Base-by-base conservation (phyloP, 2,113 vertebrate genomes). In the Meriones unguiculatus region DNA sequence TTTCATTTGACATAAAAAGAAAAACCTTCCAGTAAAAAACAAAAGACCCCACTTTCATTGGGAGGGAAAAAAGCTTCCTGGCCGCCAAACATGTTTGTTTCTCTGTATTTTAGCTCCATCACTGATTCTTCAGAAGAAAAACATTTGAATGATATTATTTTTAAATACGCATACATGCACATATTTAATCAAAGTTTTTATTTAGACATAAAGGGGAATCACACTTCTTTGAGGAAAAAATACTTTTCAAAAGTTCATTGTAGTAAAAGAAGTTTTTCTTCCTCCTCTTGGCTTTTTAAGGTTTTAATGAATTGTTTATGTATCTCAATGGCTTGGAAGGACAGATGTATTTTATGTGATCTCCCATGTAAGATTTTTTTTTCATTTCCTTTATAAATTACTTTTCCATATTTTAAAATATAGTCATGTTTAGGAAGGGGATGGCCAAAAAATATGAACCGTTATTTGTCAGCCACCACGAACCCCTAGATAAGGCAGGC, bases 331-430 rank as follows among this genome's bases (percentile, higher is more conserved):
- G 95, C 95, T 98, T 98, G 96, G 98, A 98, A 98, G 98, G 98
- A 98, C 98, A 99, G 98, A 98, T 98, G 98, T 98, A 98, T 98
- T 99, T 98, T 98, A 98, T 98, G 97, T 98, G 98, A 98, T 98
- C 97, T 98, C 98, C 98, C 97, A 95, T 97, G 98, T 97, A 98
- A 98, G 98, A 88, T n/a, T 98, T 98, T 98, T 84, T 46, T 98
- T 98, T 98, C 98, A 98, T 98, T 98, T 98, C 88, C 97, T 96
- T 99, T 98, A 98, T 97, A 98, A 99, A 99, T 99, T 99, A 98
- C 98, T 99, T 99, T 99, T 98, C 99, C 99, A 99, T 99, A 98
- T 99, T 98, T 98, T 98, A 98, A 98, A 97, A 97, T 96, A 91
- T 72, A 96, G 91, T 98, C 98, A 96, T 96, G 84, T 98, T 98